Base-by-base conservation (phyloP, 2,888 invertebrate species). In the Cactoblastis cactorum region DNA sequence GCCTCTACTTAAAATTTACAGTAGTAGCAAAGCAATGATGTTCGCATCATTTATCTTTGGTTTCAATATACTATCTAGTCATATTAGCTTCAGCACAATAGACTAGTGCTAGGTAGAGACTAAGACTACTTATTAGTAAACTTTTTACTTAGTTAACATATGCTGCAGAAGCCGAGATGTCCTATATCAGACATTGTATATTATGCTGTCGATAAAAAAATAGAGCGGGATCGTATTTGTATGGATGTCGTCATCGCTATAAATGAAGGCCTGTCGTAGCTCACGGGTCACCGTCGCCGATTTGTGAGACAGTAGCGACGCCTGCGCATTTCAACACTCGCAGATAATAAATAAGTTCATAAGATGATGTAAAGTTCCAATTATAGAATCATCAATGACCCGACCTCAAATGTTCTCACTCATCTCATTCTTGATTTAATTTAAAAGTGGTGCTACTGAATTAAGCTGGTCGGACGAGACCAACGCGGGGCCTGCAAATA, bases 201-300 rank as follows among this genome's bases (percentile, higher is more conserved):
- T 4, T 11, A 11, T 17, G 58, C 62, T 51, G 58, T 57, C 60
- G 57, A 57, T 58, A 62, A 60, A 64, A 60, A 60, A 59, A 56
- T 60, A 62, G 62, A 65, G 49, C 63, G 70, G 74, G 71, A 71
- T 69, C 62, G 65, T 56, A 65, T 67, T 69, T 62, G 65, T 56
- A 65, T 67, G 76, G 77, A 82, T 87, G 80, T 69, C 84, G 87
- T 88, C 88, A 88, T 69, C 87, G 84, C 86, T 85, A 84, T 81
- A 80, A 77, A 65, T 74, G 78, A 83, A 84, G 84, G 84, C 75
- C 82, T 69, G 74, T 56, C 54, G 50, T 41, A 22, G 28, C 35
- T 3, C 35, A 8, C 17, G 17, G 43, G 43, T 43, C 43, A 43
- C 49, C 65, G 61, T 57, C 60, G 55, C 53, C 52, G 63, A 59